Conservation (phyloP, 2,113 vertebrate genomes). For the Grus americana region DNA sequence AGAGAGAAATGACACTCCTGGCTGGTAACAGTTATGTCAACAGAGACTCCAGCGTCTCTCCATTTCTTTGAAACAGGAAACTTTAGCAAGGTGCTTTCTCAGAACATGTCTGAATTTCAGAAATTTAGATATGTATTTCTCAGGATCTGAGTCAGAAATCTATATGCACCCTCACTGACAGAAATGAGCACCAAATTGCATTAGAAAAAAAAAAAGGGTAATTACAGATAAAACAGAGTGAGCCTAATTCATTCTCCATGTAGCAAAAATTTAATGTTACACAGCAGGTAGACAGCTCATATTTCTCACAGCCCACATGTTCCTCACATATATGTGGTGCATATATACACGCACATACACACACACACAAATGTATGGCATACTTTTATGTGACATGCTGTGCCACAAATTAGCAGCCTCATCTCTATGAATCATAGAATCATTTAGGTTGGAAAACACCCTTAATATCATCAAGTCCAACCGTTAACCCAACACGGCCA, state of each 20-base stretch:
- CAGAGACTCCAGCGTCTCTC: neutral
- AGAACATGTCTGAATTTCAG: neutral
- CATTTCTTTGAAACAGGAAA: neutral
- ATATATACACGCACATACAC: fast-evolving
- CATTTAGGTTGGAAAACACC: too few species aligned
- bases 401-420: neutral
- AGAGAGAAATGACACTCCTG: neutral
- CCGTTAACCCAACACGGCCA: too few species aligned
- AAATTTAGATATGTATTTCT: neutral
- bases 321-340: neutral
- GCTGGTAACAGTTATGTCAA: neutral
- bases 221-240: neutral
- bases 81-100: neutral
- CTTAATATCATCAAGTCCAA: too few species aligned
- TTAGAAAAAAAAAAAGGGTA: neutral
- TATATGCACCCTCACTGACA: neutral
- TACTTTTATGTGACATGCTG: neutral
- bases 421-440: neutral
- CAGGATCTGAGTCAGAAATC: neutral
- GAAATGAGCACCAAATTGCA: neutral
- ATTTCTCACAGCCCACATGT: neutral
- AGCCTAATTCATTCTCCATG: neutral
- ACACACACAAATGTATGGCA: neutral
- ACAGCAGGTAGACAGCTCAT: neutral
- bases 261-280: neutral